phyloP scores from a whole-genome alignment of 2,888 invertebrate species.

The Neoitamus cyanurus region DNA sequence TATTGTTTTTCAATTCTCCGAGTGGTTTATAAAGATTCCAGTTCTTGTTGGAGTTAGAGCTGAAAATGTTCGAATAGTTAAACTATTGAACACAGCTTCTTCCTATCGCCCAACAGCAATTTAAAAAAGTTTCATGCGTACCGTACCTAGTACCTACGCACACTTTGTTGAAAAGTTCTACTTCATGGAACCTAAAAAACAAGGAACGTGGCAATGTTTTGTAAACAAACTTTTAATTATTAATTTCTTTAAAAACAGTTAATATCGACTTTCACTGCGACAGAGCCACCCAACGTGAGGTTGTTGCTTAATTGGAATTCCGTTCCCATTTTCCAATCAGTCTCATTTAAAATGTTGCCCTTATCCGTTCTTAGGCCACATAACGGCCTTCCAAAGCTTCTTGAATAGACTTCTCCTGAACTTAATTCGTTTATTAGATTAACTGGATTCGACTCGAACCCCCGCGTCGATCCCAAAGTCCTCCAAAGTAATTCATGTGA shows the following conservation, averaged over 20 bases:
- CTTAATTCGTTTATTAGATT: constrained; percentile 1
- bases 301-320: neutral
- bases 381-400: neutral
- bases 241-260: neutral
- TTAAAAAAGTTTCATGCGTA: no score
- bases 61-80: no score
- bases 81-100: no score
- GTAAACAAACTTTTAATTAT: neutral
- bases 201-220: neutral
- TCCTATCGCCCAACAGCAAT: no score
- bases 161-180: neutral
- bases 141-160: no score
- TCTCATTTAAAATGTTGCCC: neutral
- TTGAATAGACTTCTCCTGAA: neutral
- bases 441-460: neutral
- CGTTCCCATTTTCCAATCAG: neutral
- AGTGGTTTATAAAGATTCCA: no score
- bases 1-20: no score
- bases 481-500: neutral
- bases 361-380: neutral
- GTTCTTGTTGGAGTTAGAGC: no score
- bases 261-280: neutral
- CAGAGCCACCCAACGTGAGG: neutral
- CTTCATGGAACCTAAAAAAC: neutral
- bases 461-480: neutral